phyloP scores from a whole-genome alignment of 37 sponge, comb jelly and placozoan genomes.

The Chondrilla cf. caribensis region DNA sequence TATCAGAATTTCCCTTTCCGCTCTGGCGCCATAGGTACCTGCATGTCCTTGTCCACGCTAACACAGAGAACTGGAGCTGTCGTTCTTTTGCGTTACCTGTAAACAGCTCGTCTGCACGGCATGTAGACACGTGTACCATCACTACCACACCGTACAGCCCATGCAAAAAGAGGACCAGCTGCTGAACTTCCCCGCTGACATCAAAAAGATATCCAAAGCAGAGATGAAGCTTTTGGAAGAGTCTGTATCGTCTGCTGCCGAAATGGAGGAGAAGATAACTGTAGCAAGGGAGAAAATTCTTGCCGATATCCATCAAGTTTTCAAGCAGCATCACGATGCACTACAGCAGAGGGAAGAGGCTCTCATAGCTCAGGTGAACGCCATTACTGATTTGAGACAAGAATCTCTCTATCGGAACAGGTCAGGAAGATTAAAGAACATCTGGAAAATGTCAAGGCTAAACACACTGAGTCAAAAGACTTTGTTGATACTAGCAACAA shows the following conservation, averaged over 20 bases:
- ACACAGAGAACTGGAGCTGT: constrained; percentile 35
- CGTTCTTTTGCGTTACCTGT: constrained; percentile 48
- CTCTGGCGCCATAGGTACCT: background rate
- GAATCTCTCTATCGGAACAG: constrained; percentile 48
- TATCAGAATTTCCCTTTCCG: background rate
- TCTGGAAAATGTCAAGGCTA: background rate
- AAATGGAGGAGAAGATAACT: constrained; percentile 29
- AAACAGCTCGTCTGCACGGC: constrained; percentile 25
- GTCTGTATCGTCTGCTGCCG: constrained; percentile 23
- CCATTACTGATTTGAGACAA: constrained; percentile 48
- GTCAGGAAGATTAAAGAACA: constrained; percentile 31
- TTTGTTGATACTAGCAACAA: too few relatives aligned
- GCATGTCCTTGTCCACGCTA: constrained; percentile 9
- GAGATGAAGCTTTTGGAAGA: constrained; percentile 32
- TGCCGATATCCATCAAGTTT: constrained; percentile 32
- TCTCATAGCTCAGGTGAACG: constrained; percentile 57
- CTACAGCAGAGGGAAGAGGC: constrained; percentile 39
- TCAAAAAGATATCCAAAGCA: constrained; percentile 21
- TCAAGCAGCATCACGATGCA: constrained; percentile 41
- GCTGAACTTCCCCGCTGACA: constrained; percentile 10
- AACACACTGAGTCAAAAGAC: background rate
- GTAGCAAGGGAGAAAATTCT: constrained; percentile 33
- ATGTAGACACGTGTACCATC: constrained; percentile 37
- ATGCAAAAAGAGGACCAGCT: constrained; percentile 18
- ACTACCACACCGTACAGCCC: constrained; percentile 42